Evolutionary conservation across 2,888 invertebrate species (phyloP).

Genomic region (Colostygia pectinataria): DNA sequence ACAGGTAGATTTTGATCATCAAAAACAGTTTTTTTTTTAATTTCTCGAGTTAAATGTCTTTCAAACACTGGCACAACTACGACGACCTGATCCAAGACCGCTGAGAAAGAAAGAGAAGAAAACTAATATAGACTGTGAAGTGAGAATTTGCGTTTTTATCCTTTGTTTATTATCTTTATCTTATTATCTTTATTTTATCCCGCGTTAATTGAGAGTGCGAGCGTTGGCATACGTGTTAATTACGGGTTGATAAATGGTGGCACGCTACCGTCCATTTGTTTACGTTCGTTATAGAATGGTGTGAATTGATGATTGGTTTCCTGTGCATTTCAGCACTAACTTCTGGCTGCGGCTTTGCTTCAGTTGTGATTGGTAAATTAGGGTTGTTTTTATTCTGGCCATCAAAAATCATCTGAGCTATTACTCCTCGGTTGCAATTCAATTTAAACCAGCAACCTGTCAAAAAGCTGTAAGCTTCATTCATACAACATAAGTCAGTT

Average conservation of each 20-base stretch:
- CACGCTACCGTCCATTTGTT: conserved; percentile 60
- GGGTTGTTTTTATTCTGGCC: too few relatives aligned
- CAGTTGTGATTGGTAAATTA: too few relatives aligned
- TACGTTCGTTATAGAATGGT: conserved; percentile 21
- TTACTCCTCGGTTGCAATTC: too few relatives aligned
- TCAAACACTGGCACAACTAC: conserved; percentile 34
- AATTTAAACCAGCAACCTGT: too few relatives aligned
- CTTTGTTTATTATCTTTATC: conserved; percentile 48
- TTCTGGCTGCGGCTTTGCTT: too few relatives aligned
- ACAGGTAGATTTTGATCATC: neutral
- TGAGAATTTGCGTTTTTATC: conserved; percentile 55
- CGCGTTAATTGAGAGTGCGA: conserved; percentile 69
- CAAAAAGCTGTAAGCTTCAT: too few relatives aligned
- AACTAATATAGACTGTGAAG: conserved; percentile 43
- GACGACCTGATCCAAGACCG: conserved; percentile 33
- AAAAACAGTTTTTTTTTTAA: conserved; percentile 4
- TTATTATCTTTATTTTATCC: conserved; percentile 63
- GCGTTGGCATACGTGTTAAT: conserved; percentile 61
- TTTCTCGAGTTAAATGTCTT: conserved; percentile 31
- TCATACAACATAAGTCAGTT: too few relatives aligned
- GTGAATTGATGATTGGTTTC: conserved; percentile 10
- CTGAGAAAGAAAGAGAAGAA: conserved; percentile 39
- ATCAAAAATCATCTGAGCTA: too few relatives aligned
- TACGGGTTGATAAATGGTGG: conserved; percentile 69
- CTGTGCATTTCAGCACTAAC: neutral